Evolutionary conservation across 2,888 invertebrate species (phyloP), one percentile per base, ranked within the genome.

Genomic region (Spodoptera picta): DNA sequence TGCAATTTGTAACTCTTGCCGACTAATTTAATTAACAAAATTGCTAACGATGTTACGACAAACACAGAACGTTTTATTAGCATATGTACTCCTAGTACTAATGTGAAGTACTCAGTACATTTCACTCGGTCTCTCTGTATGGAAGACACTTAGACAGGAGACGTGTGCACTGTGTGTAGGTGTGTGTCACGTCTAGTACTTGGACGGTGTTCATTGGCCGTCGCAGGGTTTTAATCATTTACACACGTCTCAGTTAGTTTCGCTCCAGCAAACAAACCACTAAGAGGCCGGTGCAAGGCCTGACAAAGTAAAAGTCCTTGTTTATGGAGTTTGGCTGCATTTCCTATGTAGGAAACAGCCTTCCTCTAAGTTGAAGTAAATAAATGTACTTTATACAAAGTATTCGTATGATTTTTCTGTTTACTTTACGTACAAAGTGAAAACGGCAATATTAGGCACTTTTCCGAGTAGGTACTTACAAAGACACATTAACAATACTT

Each of bases 151-250:
- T 45, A 45, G 36, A 1, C 42, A 48, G n/a, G 44, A 45, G 51
- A 24, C 43, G 27, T 41, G n/a, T 14, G n/a, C 31, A n/a, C 23
- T 14, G 14, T 14, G 24, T 11, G 11, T 45, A 23, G 9, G 47
- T 23, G 19, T 19, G 11, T 23, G 7, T 41, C 50, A 54, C 23
- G 53, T 47, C 68, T 53, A 43, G 48, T 56, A 52, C 67, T 50
- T 58, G 50, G 62, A 50, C 50, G 48, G 62, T 53, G 42, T 53
- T 27, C 73, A 65, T 60, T 68, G 65, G 56, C 53, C 51, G 60
- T 57, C 41, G 31, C 24, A 24, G 52, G 50, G 60, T 57, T 73
- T 72, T 61, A 75, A 63, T 61, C 53, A 73, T 73, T 73, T 56
- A 54, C 69, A 53, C 46, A 65, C 58, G 47, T 58, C 51, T 64